Evolutionary conservation across 2,888 invertebrate species (phyloP).

Genomic region (Aphodius sticticus): DNA sequence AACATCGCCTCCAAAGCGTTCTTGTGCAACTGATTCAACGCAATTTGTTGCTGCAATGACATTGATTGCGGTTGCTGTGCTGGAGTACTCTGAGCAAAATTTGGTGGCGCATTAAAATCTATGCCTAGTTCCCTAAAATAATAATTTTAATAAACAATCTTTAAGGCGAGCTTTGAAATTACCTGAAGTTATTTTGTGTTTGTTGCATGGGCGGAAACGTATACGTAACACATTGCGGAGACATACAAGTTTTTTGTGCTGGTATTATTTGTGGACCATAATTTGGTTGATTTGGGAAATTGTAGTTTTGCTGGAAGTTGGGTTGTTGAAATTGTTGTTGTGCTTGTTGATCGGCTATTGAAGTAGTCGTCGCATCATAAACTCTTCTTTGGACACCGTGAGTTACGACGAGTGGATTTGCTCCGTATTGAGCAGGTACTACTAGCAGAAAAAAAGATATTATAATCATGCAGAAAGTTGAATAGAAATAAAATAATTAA

Average conservation of each 20-base stretch:
- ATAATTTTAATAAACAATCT: conserved; percentile 9
- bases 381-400: conserved; percentile 49
- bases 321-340: conserved; percentile 11
- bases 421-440: conserved; percentile 46
- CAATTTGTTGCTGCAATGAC: conserved; percentile 43
- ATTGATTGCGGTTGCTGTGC: conserved; percentile 28
- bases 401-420: conserved; percentile 47
- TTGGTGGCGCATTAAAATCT: not conserved
- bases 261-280: not conserved
- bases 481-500: not conserved
- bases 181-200: not conserved
- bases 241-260: not conserved
- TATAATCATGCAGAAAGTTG: not conserved
- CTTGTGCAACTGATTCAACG: conserved; percentile 43
- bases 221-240: not conserved
- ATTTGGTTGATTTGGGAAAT: conserved; percentile 12
- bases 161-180: not conserved
- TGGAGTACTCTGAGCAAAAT: not conserved
- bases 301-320: not conserved
- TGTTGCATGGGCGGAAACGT: not conserved
- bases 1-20: conserved; percentile 44
- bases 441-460: not conserved
- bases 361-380: conserved; percentile 46
- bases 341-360: conserved; percentile 38
- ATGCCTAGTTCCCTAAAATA: conserved; percentile 10